These are phyloP conservation scores for Diuraphis noxia DNA, from an alignment of 1,140 invertebrate genomes.

Conservation along the genomic window DNA sequence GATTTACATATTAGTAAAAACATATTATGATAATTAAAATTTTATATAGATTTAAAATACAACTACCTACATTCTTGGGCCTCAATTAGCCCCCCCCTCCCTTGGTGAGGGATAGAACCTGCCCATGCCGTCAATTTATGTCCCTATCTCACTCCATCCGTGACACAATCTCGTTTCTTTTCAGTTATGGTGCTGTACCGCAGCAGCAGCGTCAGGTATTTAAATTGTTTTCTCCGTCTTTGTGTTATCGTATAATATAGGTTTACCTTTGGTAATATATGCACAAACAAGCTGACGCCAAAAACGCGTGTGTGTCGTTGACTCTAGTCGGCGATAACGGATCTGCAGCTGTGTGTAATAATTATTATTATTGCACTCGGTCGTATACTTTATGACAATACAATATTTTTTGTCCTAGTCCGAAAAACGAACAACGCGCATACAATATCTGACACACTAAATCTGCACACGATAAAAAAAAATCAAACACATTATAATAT, in stretches of 20 bases:
- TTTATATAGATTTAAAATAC: too few relatives aligned
- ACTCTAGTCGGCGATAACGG: not conserved
- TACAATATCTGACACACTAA: not conserved
- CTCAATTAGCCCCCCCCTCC: too few relatives aligned
- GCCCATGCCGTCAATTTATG: too few relatives aligned
- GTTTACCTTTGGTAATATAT: not conserved
- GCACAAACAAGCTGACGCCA: not conserved
- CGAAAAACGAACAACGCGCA: not conserved
- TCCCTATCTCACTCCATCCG: not conserved
- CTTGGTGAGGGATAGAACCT: too few relatives aligned
- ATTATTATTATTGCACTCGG: not conserved
- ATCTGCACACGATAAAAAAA: not conserved
- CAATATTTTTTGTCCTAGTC: not conserved
- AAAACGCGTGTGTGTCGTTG: not conserved
- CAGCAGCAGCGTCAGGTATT: not conserved
- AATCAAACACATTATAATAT: not conserved
- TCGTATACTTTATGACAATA: conserved; percentile 8
- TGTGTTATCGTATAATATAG: not conserved
- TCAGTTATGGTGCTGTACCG: not conserved
- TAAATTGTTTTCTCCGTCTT: not conserved
- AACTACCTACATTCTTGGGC: too few relatives aligned
- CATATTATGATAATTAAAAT: too few relatives aligned
- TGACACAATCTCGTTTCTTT: conserved; percentile 8
- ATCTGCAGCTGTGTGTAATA: not conserved
- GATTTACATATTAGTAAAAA: too few relatives aligned